Base-by-base conservation (phyloP, 2,113 vertebrate species). In the Natator depressus region DNA sequence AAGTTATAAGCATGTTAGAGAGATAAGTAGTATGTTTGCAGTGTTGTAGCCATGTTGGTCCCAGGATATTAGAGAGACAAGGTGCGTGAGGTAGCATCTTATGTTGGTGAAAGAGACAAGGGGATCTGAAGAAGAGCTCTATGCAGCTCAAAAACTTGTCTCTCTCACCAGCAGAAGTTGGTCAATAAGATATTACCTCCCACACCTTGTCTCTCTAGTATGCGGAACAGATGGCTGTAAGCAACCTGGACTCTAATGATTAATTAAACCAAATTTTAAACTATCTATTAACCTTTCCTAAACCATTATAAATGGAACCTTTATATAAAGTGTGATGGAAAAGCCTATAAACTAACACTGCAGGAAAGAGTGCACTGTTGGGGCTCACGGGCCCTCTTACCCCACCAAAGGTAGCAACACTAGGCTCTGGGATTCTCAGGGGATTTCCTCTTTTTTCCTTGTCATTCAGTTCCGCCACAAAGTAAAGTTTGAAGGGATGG, bases 401-500 rank as follows among this genome's bases (percentile, higher is more conserved):
- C 24, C 14, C 29, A n/a, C 8, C 5, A 5, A 83, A 24, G 51
- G 19, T 12, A 82, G 19, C 8, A 69, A 31, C 25, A 11, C 42
- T 86, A 27, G 29, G 25, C 50, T 75, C 14, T 51, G 35, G 42
- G 38, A 42, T 6, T 38, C 12, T 31, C n/a, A 69, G 10, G 25
- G 62, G 4, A 31, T 72, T n/a, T 72, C 47, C 49, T 53, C 62
- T 51, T 12, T 6, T 72, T 72, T 47, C 42, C 11, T 78, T 80
- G 42, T 49, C 82, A 27, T 91, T 31, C 90, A 99, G 98, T 99
- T 99, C 96, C 97, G 98, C 47, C 98, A 99, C 98, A 98, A 98
- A 88, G 98, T 99, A 84, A 98, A 98, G 95, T 99, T 99, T 87
- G 98, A 99, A 94, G 98, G 97, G 86, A 97, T 98, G 97, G 98